Evolutionary conservation across 2,113 vertebrate genomes (phyloP).

Genomic region (Calypte anna): DNA sequence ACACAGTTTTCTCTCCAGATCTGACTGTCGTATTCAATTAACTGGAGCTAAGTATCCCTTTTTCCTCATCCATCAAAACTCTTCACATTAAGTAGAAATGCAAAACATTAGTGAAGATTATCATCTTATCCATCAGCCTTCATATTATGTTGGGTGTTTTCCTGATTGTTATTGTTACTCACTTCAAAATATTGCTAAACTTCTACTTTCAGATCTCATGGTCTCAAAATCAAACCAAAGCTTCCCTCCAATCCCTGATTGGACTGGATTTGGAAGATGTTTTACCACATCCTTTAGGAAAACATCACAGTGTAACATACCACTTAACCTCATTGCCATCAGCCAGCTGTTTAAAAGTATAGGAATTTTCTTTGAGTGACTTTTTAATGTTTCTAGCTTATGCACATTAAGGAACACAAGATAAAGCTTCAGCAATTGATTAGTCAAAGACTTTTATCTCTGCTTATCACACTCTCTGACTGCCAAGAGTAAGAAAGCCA

Average conservation of each 20-base stretch:
- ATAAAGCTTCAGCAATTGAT: not conserved
- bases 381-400: not conserved
- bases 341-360: not conserved
- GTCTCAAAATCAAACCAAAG: not conserved
- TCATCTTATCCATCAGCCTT: not conserved
- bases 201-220: not conserved
- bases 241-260: not conserved
- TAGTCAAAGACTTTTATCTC: not conserved
- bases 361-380: not conserved
- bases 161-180: not conserved
- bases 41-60: not conserved
- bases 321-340: not conserved
- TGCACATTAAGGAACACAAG: not conserved
- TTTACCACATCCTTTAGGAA: not conserved
- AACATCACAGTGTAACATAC: not conserved
- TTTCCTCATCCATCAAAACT: not conserved
- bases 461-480: not conserved
- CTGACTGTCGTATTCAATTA: not conserved
- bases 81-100: not conserved
- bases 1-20: not conserved
- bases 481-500: not conserved
- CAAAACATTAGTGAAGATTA: not conserved
- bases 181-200: not conserved
- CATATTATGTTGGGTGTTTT: not conserved
- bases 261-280: not conserved